Conservation (phyloP, 2,888 invertebrate genomes). For the Lobophora halterata region DNA sequence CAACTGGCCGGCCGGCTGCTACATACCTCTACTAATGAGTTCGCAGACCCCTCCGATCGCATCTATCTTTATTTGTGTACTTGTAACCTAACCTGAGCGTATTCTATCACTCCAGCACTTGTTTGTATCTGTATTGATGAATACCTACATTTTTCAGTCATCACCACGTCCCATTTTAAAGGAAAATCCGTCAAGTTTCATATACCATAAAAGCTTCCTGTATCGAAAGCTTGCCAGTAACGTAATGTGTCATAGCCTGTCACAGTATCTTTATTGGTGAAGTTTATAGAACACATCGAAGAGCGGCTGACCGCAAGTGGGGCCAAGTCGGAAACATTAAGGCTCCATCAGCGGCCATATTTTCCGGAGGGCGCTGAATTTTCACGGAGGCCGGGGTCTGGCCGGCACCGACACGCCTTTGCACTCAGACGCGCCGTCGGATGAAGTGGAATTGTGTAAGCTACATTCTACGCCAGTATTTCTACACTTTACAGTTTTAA, state of each 20-base stretch:
- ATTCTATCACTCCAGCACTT: no score
- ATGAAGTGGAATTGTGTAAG: slow-evolving; percentile 68
- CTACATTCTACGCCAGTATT: slow-evolving; percentile 60
- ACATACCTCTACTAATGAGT: slow-evolving; percentile 70
- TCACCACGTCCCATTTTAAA: no score
- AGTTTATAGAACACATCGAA: slow-evolving; percentile 58
- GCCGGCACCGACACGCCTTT: slow-evolving; percentile 74
- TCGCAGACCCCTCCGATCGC: slow-evolving; percentile 50
- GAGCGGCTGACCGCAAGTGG: slow-evolving; percentile 67
- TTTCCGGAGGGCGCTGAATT: slow-evolving; percentile 66
- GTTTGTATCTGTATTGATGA: no score
- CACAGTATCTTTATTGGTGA: slow-evolving; percentile 48
- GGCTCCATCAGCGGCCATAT: slow-evolving; percentile 76
- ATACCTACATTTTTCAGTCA: no score
- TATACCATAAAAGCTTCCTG: slow-evolving; percentile 17
- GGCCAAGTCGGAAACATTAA: slow-evolving; percentile 76
- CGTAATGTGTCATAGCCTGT: slow-evolving; percentile 35
- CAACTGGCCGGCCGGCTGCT: slow-evolving; percentile 57
- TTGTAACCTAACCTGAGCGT: no score
- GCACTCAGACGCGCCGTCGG: slow-evolving; percentile 69
- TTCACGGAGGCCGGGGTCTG: slow-evolving; percentile 62
- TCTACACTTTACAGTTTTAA: slow-evolving; percentile 55
- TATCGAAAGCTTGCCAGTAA: slow-evolving; percentile 22
- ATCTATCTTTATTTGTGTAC: slow-evolving; percentile 36
- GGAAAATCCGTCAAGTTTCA: no score